Percentiles rank a stretch among this genome's conserved stretches.
These are phyloP conservation scores for Acrocephalus kingi DNA, from an alignment of 2,113 vertebrate species.

Conservation along the genomic window DNA sequence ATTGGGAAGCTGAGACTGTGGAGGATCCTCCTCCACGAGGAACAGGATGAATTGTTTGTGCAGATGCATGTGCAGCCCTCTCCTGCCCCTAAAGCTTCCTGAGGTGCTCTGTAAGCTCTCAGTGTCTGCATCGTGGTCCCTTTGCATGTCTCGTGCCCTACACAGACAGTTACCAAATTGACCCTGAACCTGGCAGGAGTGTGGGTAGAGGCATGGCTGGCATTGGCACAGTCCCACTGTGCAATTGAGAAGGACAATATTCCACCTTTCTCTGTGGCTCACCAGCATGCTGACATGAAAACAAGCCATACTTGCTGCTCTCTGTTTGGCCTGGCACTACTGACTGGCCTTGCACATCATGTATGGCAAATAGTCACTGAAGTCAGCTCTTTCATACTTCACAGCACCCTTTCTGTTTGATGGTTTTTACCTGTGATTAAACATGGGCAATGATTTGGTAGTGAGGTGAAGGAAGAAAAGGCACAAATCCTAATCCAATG, in stretches of 20 bases:
- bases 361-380: neutral
- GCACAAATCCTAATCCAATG: neutral
- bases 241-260: neutral
- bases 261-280: neutral
- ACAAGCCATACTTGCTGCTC: accelerated
- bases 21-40: neutral
- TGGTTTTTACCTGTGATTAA: neutral
- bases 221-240: neutral
- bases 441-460: accelerated
- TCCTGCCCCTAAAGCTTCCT: neutral
- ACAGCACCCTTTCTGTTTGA: neutral
- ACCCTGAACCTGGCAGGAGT: too few species aligned
- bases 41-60: neutral
- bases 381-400: neutral
- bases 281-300: neutral
- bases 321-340: too few species aligned
- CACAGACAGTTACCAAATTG: accelerated
- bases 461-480: neutral
- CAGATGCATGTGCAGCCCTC: neutral
- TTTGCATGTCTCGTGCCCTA: neutral
- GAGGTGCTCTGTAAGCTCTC: neutral
- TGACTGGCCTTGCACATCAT: neutral
- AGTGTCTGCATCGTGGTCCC: accelerated
- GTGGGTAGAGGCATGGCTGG: neutral
- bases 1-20: neutral